Percentiles rank a stretch among this genome's conserved stretches.
Evolutionary conservation across 2,888 invertebrate species (phyloP).

Genomic region (Sphecodes monilicornis): DNA sequence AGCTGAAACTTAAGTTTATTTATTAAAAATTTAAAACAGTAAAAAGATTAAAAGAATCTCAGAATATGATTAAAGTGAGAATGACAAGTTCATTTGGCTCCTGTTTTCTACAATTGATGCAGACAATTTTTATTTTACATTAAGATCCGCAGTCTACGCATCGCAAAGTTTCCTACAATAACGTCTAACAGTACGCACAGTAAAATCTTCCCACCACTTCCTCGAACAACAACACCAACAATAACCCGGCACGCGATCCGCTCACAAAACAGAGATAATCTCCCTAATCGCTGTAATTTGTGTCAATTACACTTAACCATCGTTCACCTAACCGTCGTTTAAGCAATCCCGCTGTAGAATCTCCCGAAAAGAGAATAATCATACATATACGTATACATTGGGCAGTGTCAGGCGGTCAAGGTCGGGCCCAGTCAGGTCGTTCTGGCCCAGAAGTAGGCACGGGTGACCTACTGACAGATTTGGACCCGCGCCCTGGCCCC

Average conservation of each 20-base stretch:
- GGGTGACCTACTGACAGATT: constrained; percentile 82
- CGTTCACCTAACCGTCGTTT: background rate
- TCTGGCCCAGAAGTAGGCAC: constrained; percentile 46
- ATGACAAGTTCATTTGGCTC: too few species aligned
- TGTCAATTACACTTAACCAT: background rate
- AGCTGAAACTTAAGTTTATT: too few species aligned
- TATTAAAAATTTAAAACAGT: too few species aligned
- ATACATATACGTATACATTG: background rate
- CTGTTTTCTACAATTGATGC: too few species aligned
- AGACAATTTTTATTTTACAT: too few species aligned
- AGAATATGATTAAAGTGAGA: too few species aligned
- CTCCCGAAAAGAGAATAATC: background rate
- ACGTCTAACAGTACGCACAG: background rate
- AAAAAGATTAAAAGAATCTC: too few species aligned
- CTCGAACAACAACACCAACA: background rate
- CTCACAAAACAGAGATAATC: background rate
- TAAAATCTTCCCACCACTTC: background rate
- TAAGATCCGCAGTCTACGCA: too few species aligned
- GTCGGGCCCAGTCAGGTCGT: constrained; percentile 32
- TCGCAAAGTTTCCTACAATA: background rate
- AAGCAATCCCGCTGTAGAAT: background rate
- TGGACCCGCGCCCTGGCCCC: constrained; percentile 73
- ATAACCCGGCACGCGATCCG: background rate
- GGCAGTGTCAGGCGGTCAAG: constrained; percentile 60
- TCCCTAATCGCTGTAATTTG: background rate